These are phyloP conservation scores for Parazoanthus atlanticus DNA, from an alignment of 92 coral and sea anemone genomes.

Conservation along the genomic window DNA sequence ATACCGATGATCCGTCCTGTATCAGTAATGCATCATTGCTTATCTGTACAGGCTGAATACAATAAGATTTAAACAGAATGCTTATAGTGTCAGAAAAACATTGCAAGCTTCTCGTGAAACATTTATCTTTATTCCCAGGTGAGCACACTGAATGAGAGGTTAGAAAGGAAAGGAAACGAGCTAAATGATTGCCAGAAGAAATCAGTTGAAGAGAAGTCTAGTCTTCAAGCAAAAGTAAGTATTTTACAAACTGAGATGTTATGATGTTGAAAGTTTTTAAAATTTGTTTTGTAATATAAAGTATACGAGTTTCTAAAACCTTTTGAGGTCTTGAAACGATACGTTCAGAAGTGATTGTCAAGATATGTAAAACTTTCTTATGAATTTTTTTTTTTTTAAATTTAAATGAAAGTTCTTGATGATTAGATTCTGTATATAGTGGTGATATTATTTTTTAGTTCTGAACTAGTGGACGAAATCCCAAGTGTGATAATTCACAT, in stretches of 20 bases:
- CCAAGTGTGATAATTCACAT: no score
- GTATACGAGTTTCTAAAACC: no score
- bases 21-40: no score
- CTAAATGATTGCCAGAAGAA: slow-evolving; percentile 73
- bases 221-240: slow-evolving; percentile 58
- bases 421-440: no score
- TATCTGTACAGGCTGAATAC: background rate
- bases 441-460: no score
- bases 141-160: slow-evolving; percentile 91
- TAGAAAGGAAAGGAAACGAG: slow-evolving; percentile 91
- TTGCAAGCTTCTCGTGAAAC: background rate
- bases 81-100: background rate
- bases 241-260: background rate
- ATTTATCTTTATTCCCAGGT: slow-evolving; percentile 53
- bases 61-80: background rate
- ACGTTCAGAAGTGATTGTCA: no score
- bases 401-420: no score
- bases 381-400: no score
- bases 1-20: background rate
- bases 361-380: no score
- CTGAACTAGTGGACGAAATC: no score
- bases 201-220: slow-evolving; percentile 72
- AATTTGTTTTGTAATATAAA: background rate
- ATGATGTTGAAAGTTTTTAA: background rate
- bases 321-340: no score